Conservation (phyloP, 2,888 invertebrate genomes). For the Lasioglossum zephyrum region DNA sequence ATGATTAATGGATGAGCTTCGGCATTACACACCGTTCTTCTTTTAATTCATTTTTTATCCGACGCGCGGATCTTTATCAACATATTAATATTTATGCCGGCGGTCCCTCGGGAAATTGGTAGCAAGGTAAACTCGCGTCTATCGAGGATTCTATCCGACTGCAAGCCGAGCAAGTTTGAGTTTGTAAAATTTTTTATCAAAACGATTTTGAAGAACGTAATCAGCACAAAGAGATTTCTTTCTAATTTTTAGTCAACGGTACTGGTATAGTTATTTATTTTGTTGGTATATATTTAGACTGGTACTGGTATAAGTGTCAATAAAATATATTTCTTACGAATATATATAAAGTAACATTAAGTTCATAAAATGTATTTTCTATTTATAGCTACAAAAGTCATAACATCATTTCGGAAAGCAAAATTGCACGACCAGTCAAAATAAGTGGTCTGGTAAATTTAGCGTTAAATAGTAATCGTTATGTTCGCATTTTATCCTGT, state of each 20-base stretch:
- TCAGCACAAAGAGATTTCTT: neutral
- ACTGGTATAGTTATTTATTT: too few relatives aligned
- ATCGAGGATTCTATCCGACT: neutral
- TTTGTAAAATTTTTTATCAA: neutral
- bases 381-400: too few relatives aligned
- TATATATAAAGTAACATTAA: too few relatives aligned
- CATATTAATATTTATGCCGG: neutral
- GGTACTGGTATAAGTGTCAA: too few relatives aligned
- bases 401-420: too few relatives aligned
- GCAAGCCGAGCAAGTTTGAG: neutral
- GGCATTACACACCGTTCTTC: neutral
- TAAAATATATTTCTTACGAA: too few relatives aligned
- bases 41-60: neutral
- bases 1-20: slow-evolving; percentile 6
- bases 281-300: too few relatives aligned
- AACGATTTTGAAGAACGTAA: neutral
- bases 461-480: neutral
- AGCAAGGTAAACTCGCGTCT: neutral
- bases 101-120: neutral
- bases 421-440: too few relatives aligned
- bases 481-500: neutral
- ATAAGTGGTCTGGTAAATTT: too few relatives aligned
- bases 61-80: slow-evolving; percentile 6
- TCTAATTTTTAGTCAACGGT: too few relatives aligned
- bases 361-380: too few relatives aligned